Evolutionary conservation across 2,797 vertebrate genomes (phyloP), one percentile per base, ranked within the genome.

Genomic region (Pteropus rufus): DNA sequence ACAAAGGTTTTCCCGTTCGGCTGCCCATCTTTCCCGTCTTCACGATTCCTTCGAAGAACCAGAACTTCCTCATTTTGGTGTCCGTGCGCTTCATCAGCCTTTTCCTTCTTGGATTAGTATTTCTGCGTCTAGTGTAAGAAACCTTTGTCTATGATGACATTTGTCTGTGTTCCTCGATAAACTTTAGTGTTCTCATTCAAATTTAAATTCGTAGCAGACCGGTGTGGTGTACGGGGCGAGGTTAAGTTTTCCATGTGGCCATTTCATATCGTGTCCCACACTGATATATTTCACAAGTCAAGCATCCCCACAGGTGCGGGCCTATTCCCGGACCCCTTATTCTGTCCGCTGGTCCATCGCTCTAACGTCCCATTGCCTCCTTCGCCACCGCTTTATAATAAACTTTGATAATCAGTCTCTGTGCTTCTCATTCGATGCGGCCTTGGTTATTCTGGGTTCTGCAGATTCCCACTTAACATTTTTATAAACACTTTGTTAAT

Each of bases 181-280:
- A 34, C 19, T 5, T 41, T 56, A n/a, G 14, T 44, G 19, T 36
- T 9, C 1, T 14, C 11, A 24, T 19, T 94, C 44, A 12, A 11
- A 46, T 44, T 44, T 24, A 44, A 10, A 46, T 26, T 29, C 21
- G 8, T 15, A 39, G 24, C 14, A 54, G 31, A 8, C 10, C 4
- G 36, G 41, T 11, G 3, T 1, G 11, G 49, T 15, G 15, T 4
- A 15, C 2, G 5, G 39, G 24, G 8, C 36, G 52, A 5, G 0
- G 39, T 12, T 4, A 34, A 29, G 36, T 34, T 49, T 49, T 72
- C 39, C 12, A 1, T 4, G 60, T 24, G 64, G 18, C 52, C 21
- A 0, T 34, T 34, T 46, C 23, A 21, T 12, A n/a, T 46, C 60
- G 54, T 52, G 19, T 14, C 3, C 49, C 34, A 12, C 69, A 41